phyloP scores from a whole-genome alignment of 2,113 vertebrate genomes.

The Indicator maculatus region DNA sequence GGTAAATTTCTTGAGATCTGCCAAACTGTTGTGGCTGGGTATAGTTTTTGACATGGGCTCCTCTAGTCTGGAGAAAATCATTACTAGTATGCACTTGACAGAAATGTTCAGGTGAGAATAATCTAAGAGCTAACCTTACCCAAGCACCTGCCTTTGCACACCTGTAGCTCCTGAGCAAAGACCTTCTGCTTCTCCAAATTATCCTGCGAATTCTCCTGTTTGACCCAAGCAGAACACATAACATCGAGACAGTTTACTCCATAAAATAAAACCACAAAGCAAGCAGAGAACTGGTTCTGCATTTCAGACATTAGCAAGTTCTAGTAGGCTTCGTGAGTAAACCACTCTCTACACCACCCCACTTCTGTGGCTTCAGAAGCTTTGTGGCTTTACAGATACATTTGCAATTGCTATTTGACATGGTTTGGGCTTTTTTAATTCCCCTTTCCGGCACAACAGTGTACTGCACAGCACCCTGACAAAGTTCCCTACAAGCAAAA shows the following conservation, averaged over 20 bases:
- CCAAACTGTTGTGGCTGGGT: neutral
- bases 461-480: neutral
- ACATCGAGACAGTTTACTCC: neutral
- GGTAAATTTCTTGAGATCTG: neutral
- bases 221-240: neutral
- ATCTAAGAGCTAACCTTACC: neutral
- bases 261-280: neutral
- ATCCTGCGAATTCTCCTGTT: neutral
- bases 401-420: neutral
- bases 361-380: neutral
- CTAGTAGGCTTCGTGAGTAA: neutral
- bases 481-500: neutral
- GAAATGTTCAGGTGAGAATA: neutral
- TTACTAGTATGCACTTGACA: too few species aligned
- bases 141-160: neutral
- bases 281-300: neutral
- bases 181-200: neutral
- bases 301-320: neutral
- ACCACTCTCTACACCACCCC: neutral
- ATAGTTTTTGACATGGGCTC: neutral
- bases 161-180: neutral
- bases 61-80: neutral
- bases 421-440: neutral
- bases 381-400: neutral
- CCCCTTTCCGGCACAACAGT: neutral